Evolutionary conservation across 2,888 invertebrate genomes (phyloP).

Genomic region (Pimpla rufipes): DNA sequence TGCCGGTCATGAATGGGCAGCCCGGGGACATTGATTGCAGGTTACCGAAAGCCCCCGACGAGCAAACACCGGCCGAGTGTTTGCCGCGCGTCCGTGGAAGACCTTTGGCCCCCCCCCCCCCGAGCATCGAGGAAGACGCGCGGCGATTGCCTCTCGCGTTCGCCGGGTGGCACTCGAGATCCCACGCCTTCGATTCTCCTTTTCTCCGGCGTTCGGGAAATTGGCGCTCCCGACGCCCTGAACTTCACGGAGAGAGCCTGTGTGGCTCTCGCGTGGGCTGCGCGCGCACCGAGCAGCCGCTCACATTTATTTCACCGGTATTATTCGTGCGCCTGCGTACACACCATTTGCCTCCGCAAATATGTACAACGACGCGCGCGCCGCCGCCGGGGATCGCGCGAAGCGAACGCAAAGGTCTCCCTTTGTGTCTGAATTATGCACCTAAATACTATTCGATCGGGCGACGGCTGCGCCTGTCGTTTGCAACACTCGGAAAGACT

Average conservation of each 20-base stretch:
- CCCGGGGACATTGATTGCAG: conserved; percentile 11
- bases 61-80: not conserved
- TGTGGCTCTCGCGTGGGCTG: conserved; percentile 52
- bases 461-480: conserved; percentile 6
- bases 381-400: not conserved
- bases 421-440: conserved; percentile 55
- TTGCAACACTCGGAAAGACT: not conserved
- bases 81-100: not conserved
- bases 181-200: conserved; percentile 49
- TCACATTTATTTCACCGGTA: conserved; percentile 39
- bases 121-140: too few relatives aligned
- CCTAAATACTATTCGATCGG: conserved; percentile 40
- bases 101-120: conserved; percentile 39
- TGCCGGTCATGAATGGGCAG: not conserved
- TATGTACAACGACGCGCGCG: conserved; percentile 22
- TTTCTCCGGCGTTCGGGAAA: conserved; percentile 41
- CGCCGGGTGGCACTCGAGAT: conserved; percentile 3
- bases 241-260: conserved; percentile 56
- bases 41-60: conserved; percentile 15
- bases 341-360: conserved; percentile 4
- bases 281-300: conserved; percentile 38
- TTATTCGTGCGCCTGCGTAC: conserved; percentile 30
- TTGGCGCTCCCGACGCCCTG: conserved; percentile 48
- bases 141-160: too few relatives aligned
- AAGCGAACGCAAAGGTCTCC: conserved; percentile 55